Evolutionary conservation across 2,797 vertebrate genomes (phyloP), one percentile per base, ranked within the genome.

Genomic region (Ibycter americanus): DNA sequence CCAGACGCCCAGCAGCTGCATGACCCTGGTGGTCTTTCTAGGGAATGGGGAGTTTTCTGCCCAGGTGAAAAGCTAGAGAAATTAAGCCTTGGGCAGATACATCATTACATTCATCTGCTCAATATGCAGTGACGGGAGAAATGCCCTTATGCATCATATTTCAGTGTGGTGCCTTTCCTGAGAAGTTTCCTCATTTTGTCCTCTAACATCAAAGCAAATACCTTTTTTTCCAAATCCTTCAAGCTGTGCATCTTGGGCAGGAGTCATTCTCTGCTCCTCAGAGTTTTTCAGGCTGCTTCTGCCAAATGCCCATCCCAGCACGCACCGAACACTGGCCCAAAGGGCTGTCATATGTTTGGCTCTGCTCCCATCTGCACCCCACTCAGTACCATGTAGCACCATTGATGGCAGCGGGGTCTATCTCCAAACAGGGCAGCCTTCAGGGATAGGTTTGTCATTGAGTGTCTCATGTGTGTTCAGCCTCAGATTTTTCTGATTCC

Each of bases 381-480:
- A 2, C 29, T 63, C 29, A 44, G 46, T 32, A 19, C 40, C 36
- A 16, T 0, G 0, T 12, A 46, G 14, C 1, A 0, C 34, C 9
- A 4, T 6, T 52, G 51, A 55, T 10, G 17, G 27, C 47, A 44
- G 14, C 4, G 1, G 34, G 11, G 6, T 72, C 55, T n/a, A 32
- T 31, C 23, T 68, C 26, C 34, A 29, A 68, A 63, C 25, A 63
- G 23, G 26, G 4, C 32, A 58, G 11, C 42, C 78, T 89, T 77
- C 34, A 29, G 49, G 15, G 4, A 5, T 11, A 2, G 31, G 2
- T 83, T 34, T 77, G 54, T 18, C 23, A 14, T 29, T 27, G 7
- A 79, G 17, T n/a, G 4, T 85, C 10, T 68, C 59, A n/a, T 0
- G 0, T 78, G 42, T 58, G 27, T 40, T 51, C 20, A 20, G 8